Base-by-base conservation (phyloP, 2,113 vertebrate species). In the Amphiprion ocellaris region DNA sequence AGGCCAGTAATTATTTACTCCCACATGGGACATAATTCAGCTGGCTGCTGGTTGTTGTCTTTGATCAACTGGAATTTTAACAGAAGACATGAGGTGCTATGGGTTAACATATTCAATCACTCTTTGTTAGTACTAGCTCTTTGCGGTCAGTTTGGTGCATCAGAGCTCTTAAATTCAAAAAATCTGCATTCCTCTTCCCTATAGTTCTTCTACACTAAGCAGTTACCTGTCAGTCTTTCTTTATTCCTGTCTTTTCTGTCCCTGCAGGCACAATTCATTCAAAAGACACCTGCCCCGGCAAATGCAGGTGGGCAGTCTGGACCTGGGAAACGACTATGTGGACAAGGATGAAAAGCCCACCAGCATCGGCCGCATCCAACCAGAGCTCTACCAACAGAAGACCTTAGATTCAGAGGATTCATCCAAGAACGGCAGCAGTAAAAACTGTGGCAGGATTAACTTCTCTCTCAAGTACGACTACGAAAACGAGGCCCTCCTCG, bases 391-490 rank as follows among this genome's bases (percentile, higher is more conserved):
- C 87, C 97, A 97, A 28, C 97, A 97, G 63, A 97, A 97, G 67
- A 94, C 95, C 0, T 85, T 95, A 75, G 97, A 99, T 2, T 92
- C 93, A 0, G 97, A 98, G 1, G 97, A 97, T 0, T 93, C 95
- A 5, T 95, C 97, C 80, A 96, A 96, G 2, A 96, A 96, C 55
- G 91, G 93, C 0, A 79, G 84, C 84, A 91, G 93, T 86, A 97
- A 97, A 91, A 96, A 94, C 88, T 98, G 97, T 0, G 97, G 97
- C 88, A 96, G 96, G 85, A 98, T 99, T 83, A 98, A 99, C 94
- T 97, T 99, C 90, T 96, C 97, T 0, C 95, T 99, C 67, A 97
- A 97, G 89, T 99, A 99, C 0, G 98, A 97, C 93, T 99, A 99
- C 0, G 97, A 99, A 91, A 97, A 92, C 0, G 97, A 99, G 90